These are phyloP conservation scores for Perccottus glenii DNA, from an alignment of 2,113 vertebrate species.

Conservation along the genomic window DNA sequence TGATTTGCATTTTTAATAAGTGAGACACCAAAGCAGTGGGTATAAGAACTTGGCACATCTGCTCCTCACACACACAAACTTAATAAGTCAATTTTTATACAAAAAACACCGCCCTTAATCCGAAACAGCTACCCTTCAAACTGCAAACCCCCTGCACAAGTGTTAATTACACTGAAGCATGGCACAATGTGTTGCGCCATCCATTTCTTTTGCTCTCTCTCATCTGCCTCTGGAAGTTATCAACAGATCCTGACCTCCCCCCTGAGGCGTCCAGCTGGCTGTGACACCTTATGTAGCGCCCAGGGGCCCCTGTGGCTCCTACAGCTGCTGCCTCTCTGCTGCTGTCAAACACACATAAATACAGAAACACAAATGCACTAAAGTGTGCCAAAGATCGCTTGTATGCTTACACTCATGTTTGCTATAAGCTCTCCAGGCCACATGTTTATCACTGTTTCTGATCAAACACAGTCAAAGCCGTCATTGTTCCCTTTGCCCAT, in stretches of 20 bases:
- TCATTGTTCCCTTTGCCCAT: conserved; percentile 21
- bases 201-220: conserved; percentile 36
- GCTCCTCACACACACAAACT: conserved; percentile 11
- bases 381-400: conserved; percentile 12
- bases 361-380: conserved; percentile 18
- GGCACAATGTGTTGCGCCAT: conserved; percentile 46
- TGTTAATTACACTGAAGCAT: conserved; percentile 58
- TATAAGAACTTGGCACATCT: conserved; percentile 23
- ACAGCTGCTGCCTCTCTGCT: conserved; percentile 59
- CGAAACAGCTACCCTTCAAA: conserved; percentile 40
- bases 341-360: conserved; percentile 32
- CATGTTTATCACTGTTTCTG: conserved; percentile 3
- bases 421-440: conserved; percentile 2
- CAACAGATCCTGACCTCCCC: conserved; percentile 67
- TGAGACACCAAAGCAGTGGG: neutral
- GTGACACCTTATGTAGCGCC: conserved; percentile 58
- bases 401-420: conserved; percentile 9
- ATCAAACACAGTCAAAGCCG: conserved; percentile 40
- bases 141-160: conserved; percentile 39
- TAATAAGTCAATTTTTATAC: neutral
- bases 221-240: conserved; percentile 57
- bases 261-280: conserved; percentile 67
- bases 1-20: neutral
- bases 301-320: conserved; percentile 21
- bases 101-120: neutral